phyloP scores from a whole-genome alignment of 2,113 vertebrate species.

The Elachura formosa region DNA sequence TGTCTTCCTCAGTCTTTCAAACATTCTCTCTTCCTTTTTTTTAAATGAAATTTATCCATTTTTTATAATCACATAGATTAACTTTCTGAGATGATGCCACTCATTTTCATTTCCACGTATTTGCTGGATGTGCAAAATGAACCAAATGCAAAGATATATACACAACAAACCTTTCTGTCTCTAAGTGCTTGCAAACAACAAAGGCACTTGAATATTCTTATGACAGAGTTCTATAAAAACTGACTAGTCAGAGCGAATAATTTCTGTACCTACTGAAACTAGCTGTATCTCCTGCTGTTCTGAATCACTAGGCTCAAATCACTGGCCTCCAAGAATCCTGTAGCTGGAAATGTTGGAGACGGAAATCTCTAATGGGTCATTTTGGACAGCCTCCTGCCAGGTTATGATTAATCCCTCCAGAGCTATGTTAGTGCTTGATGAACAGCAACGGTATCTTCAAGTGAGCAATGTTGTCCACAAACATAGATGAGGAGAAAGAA shows the following conservation, averaged over 20 bases:
- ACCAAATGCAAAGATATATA: neutral
- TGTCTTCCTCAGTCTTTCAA: neutral
- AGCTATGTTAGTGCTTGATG: neutral
- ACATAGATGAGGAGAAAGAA: neutral
- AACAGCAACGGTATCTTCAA: neutral
- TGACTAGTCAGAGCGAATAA: neutral
- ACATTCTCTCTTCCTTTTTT: neutral
- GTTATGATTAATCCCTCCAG: neutral
- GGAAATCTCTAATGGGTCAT: conserved; percentile 23
- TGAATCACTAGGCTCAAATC: conserved; percentile 36
- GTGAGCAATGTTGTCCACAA: neutral
- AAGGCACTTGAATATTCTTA: conserved; percentile 4
- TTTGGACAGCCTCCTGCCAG: conserved; percentile 41
- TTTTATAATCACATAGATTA: neutral
- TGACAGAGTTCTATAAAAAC: neutral
- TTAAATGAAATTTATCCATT: neutral
- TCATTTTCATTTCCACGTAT: neutral
- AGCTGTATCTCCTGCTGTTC: conserved; percentile 8
- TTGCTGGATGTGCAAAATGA: neutral
- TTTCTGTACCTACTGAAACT: conserved; percentile 1
- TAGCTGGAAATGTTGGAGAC: neutral
- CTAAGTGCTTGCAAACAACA: neutral
- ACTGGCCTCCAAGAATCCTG: neutral
- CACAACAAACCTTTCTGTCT: neutral
- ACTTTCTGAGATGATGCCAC: neutral